Percentiles rank a stretch among this genome's conserved stretches.
Evolutionary conservation across 2,888 invertebrate genomes (phyloP).

Genomic region (Tetropium fuscum): DNA sequence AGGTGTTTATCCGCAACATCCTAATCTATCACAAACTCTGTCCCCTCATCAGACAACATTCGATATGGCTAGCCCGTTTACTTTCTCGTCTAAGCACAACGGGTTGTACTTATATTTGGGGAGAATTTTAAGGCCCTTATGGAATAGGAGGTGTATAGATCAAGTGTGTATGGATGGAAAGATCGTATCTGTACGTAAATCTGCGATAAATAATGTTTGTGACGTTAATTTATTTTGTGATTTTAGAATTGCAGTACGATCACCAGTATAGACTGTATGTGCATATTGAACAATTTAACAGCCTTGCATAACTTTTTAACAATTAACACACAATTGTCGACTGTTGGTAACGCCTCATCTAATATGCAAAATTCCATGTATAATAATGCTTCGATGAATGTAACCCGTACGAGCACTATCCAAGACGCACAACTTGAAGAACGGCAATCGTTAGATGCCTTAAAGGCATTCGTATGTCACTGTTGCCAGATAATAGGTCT

Average conservation of each 20-base stretch:
- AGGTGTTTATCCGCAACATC: slow-evolving; percentile 29
- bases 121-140: slow-evolving; percentile 88
- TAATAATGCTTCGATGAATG: slow-evolving; percentile 47
- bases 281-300: slow-evolving; percentile 80
- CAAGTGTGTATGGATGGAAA: slow-evolving; percentile 68
- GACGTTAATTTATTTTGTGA: not conserved
- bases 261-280: slow-evolving; percentile 77
- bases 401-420: slow-evolving; percentile 52
- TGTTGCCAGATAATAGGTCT: slow-evolving; percentile 88
- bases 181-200: slow-evolving; percentile 71
- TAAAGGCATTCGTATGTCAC: slow-evolving; percentile 75
- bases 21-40: slow-evolving; percentile 41
- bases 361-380: slow-evolving; percentile 32
- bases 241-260: slow-evolving; percentile 76
- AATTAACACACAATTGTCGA: slow-evolving; percentile 70
- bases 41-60: slow-evolving; percentile 41
- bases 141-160: slow-evolving; percentile 84
- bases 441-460: slow-evolving; percentile 80
- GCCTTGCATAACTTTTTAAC: slow-evolving; percentile 82
- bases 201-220: not conserved
- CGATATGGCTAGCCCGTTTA: slow-evolving; percentile 51
- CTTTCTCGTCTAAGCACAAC: slow-evolving; percentile 87
- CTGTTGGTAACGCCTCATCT: slow-evolving; percentile 32
- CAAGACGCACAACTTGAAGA: slow-evolving; percentile 74
- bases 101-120: slow-evolving; percentile 93